Conservation (phyloP, 2,113 vertebrate genomes). For the Mesembrinibis cayennensis region DNA sequence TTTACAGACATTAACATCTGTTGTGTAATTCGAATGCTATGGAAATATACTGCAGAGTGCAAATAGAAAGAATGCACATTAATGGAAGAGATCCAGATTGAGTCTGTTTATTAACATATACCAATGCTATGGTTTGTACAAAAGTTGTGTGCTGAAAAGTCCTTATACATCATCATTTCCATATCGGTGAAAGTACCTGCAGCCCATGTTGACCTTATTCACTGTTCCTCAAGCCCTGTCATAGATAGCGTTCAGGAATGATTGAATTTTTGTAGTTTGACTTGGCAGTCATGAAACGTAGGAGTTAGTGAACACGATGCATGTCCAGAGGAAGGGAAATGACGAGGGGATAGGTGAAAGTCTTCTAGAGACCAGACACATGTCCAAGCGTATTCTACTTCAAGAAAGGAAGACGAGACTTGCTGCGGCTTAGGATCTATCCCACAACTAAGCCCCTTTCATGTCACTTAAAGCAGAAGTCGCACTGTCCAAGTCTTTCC, state of each 20-base stretch:
- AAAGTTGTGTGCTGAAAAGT: neutral
- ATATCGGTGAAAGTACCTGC: neutral
- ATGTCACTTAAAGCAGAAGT: neutral
- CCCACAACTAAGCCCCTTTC: rapidly evolving
- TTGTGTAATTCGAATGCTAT: neutral
- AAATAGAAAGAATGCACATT: neutral
- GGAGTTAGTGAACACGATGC: too few relatives aligned
- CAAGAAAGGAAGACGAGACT: neutral
- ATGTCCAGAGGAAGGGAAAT: neutral
- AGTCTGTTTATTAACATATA: neutral
- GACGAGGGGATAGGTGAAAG: neutral
- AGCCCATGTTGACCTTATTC: neutral
- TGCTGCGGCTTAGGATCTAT: neutral
- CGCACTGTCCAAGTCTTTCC: neutral
- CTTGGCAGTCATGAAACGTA: neutral
- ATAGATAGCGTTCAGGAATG: neutral
- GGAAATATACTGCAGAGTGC: neutral
- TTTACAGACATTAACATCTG: slow-evolving; percentile 10
- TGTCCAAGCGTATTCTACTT: neutral
- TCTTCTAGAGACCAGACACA: neutral
- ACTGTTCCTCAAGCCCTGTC: neutral
- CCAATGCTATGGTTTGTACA: neutral
- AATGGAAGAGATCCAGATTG: neutral
- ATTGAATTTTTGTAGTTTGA: neutral
- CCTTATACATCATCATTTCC: neutral